Base-by-base conservation (phyloP, 2,888 invertebrate species). In the Xylota sylvarum region DNA sequence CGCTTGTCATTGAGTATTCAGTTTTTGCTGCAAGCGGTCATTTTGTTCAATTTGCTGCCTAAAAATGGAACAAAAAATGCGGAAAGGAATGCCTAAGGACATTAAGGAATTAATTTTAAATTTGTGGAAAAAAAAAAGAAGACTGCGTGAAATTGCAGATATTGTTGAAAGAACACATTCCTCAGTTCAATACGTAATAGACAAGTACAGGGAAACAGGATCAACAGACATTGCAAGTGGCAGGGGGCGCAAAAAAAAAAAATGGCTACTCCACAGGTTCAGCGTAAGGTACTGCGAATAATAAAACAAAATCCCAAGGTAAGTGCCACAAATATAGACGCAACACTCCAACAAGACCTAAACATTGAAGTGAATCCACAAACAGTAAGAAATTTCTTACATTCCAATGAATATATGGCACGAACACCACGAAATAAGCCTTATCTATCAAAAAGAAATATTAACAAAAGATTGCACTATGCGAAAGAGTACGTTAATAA, bases 141-240 rank as follows among this genome's bases (percentile, higher is more conserved):
- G 9, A n/a, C 4, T 40, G 2, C 4, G 40, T 10, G 4, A 12
- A 4, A 40, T 37, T 37, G 37, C 37, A 9, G 12, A 37, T 12
- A 37, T 37, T 12, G 37, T 37, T 37, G 37, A 37, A 9, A 37
- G 37, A 37, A 37, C 37, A 37, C 37, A 37, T 37, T 37, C 37
- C 37, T 37, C n/a, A 40, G 40, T 40, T 40, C 40, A 40, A 40
- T 40, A 40, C n/a, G 40, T 40, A n/a, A 40, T 40, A n/a, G 40
- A 40, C 3, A 40, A 40, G n/a, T 40, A 40, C 40, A 40, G n/a
- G 5, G 40, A 40, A 37, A 12, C 12, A 37, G 37, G 12, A 37
- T 12, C 37, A 40, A 40, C 40, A n/a, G 1, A 40, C n/a, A 40
- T 40, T n/a, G 40, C 40, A 40, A n/a, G 40, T 40, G 40, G 40